Base-by-base conservation (phyloP, 2,888 invertebrate genomes). In the Pyrgus malvae region DNA sequence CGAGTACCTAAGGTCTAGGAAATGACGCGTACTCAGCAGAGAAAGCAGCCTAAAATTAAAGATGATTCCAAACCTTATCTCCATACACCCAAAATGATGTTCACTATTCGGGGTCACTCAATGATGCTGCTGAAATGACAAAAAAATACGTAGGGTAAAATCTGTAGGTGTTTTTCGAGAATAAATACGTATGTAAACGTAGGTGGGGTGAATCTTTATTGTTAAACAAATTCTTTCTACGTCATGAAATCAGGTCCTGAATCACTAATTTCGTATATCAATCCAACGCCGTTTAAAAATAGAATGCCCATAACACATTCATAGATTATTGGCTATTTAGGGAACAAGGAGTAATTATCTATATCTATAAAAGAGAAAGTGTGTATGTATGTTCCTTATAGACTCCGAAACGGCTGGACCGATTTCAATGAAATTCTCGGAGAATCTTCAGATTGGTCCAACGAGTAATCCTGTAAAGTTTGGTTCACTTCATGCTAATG, bases 161-260 rank as follows among this genome's bases (percentile, higher is more conserved):
- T 56, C 53, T 59, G 74, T 73, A 62, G 74, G 69, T 65, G 68
- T 67, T 62, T 59, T 80, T 80, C 79, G 65, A 81, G 79, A 79
- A 71, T 63, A 65, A 63, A 61, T 49, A 50, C 46, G 29, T 53
- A 44, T 41, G 40, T 31, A 46, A 3, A 9, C 37, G 65, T 65
- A 58, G 62, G 64, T 35, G 58, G 57, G 33, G 57, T 67, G 66
- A 65, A 56, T 55, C 50, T 48, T 55, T 59, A 59, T 61, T 59
- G 46, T 59, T 53, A 56, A 58, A 57, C 55, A 55, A 55, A 55
- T 58, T 55, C 12, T 31, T 16, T 9, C 37, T 45, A 53, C 51
- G 27, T 37, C 31, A 42, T 42, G 40, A 44, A 23, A n/a, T n/a
- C n/a, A n/a, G n/a, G n/a, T n/a, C n/a, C n/a, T n/a, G n/a, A n/a